A percentile compares a stretch with the other conserved stretches of the same genome.
These are phyloP conservation scores for Scaptodrosophila latifasciaeformis DNA, from an alignment of 2,888 invertebrate species.

Conservation along the genomic window DNA sequence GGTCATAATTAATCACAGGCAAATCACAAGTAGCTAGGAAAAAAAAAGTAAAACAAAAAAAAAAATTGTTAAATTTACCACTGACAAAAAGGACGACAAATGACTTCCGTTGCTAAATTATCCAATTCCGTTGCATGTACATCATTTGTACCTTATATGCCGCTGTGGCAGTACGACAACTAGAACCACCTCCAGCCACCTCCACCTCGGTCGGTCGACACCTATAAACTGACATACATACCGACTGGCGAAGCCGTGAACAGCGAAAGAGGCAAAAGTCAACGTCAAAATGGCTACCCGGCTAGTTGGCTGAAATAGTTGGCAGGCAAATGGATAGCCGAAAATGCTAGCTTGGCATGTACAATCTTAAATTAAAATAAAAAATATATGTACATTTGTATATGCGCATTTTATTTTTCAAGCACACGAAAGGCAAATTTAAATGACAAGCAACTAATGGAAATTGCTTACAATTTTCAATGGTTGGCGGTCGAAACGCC, in stretches of 20 bases:
- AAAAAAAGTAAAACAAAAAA: slow-evolving; percentile 8
- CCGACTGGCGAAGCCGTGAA: neutral
- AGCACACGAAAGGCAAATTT: slow-evolving; percentile 52
- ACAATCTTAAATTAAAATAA: no score
- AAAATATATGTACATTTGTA: no score
- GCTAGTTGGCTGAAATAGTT: slow-evolving; percentile 10
- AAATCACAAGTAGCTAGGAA: slow-evolving; percentile 17
- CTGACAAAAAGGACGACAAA: slow-evolving; percentile 62
- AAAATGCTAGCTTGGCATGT: slow-evolving; percentile 2
- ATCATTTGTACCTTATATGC: slow-evolving; percentile 49
- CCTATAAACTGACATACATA: slow-evolving; percentile 23
- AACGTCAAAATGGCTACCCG: slow-evolving; percentile 14
- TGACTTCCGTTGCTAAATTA: slow-evolving; percentile 60
- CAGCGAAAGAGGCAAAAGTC: neutral
- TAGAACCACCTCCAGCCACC: neutral
- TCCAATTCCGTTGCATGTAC: slow-evolving; percentile 60
- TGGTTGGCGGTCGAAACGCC: slow-evolving; percentile 23
- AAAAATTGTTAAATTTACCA: slow-evolving; percentile 40
- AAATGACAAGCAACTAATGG: slow-evolving; percentile 70
- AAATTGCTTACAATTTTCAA: slow-evolving; percentile 65
- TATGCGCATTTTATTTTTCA: no score
- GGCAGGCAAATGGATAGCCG: neutral
- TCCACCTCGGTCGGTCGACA: slow-evolving; percentile 26
- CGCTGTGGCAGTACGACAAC: slow-evolving; percentile 1
- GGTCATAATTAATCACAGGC: slow-evolving; percentile 30